Base-by-base conservation (phyloP, 2,113 vertebrate genomes). In the Poeciliopsis retropinna region DNA sequence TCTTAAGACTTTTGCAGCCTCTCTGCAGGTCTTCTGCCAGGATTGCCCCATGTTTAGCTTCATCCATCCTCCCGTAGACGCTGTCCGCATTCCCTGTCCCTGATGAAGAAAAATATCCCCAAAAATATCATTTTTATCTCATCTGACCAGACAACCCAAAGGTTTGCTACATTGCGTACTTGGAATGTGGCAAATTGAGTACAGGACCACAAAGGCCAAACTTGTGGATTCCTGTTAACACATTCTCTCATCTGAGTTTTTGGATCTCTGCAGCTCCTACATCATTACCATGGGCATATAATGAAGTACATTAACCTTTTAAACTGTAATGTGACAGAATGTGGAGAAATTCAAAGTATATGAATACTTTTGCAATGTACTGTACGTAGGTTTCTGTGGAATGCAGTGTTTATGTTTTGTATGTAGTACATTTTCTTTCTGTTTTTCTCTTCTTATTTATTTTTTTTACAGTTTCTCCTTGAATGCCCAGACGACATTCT, bases 401-500 rank as follows among this genome's bases (percentile, higher is more conserved):
- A 82, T 72, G 5, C 57, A 72, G 72, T 78, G 65, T 63, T 76
- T 67, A 27, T 14, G 31, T 54, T 76, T 25, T 63, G 64, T 75
- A 27, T 80, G 63, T 72, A 72, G 72, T 5, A 47, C 17, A 19
- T 47, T 76, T 86, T 80, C 77, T 75, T 54, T 85, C 13, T 76
- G 39, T 83, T 25, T 37, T 37, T 37, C 34, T 12, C 34, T 37
- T 11, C 3, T 37, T 37, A 10, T 17, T 17, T 90, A 85, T n/a
- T 89, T 63, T 76, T 70, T 85, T 81, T 91, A 44, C 90, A 99
- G 98, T 82, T 99, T 89, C 92, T 97, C 80, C 87, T 99, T 87
- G 95, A 97, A 81, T 95, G 95, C 86, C 96, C 96, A 61, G 95
- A 95, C 41, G 96, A 98, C 22, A 93, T 99, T 90, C 93, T 88